These are phyloP conservation scores for Alcedo atthis DNA, from an alignment of 2,797 vertebrate species.

Conservation along the genomic window DNA sequence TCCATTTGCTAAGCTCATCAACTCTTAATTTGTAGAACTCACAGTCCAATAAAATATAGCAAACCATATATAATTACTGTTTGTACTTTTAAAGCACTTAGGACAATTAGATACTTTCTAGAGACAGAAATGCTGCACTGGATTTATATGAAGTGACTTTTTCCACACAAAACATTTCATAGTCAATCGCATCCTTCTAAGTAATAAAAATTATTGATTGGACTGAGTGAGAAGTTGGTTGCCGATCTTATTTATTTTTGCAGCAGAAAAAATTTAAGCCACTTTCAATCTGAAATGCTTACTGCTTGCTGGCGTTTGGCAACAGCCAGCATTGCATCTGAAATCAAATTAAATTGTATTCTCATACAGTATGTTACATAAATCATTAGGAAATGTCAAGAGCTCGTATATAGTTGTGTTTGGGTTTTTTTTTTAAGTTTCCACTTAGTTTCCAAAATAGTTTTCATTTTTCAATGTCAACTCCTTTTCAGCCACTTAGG, in stretches of 20 bases:
- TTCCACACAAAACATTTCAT: conserved; percentile 14
- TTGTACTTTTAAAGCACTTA: conserved; percentile 29
- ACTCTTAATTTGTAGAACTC: conserved; percentile 26
- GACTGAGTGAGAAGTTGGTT: conserved; percentile 65
- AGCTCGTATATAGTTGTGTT: conserved; percentile 59
- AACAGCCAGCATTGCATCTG: conserved; percentile 64
- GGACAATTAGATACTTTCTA: background rate
- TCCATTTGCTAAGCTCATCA: conserved; percentile 35
- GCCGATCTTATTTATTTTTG: conserved; percentile 65
- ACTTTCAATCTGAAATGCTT: conserved; percentile 51
- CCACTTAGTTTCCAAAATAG: conserved; percentile 79
- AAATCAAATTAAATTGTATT: conserved; percentile 80
- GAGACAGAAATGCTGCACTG: background rate
- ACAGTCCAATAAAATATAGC: conserved; percentile 37
- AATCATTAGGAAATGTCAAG: conserved; percentile 81
- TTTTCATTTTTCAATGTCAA: conserved; percentile 83
- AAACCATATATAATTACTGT: conserved; percentile 12
- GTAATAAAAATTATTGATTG: conserved; percentile 74
- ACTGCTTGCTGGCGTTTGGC: conserved; percentile 60
- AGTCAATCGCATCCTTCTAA: conserved; percentile 56
- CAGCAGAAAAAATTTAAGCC: background rate
- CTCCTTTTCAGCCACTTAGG: conserved; percentile 65
- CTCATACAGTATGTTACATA: conserved; percentile 75
- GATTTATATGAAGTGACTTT: background rate
- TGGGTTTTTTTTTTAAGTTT: conserved; percentile 67